Percentiles rank a stretch among this genome's conserved stretches.
Conservation (phyloP, 2,113 vertebrate genomes). For the Dicentrarchus labrax region DNA sequence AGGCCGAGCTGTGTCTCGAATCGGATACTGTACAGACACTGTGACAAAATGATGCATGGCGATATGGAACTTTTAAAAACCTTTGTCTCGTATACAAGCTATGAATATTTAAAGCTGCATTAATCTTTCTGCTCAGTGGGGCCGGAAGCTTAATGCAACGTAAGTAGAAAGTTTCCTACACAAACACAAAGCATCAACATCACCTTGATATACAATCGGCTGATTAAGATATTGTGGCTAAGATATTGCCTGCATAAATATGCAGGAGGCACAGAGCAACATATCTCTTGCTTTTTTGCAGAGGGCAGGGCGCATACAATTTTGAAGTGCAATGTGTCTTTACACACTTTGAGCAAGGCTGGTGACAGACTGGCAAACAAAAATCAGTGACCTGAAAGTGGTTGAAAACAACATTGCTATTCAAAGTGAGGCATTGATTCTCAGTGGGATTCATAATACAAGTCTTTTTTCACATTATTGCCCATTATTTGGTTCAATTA, state of each 20-base stretch:
- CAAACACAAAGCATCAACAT: not conserved
- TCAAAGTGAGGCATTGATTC: not conserved
- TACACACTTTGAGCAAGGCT: not conserved
- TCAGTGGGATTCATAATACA: not conserved
- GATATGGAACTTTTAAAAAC: slow-evolving; percentile 1
- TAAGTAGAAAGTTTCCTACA: not conserved
- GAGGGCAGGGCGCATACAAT: not conserved
- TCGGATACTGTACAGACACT: not conserved
- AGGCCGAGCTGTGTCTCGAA: too few relatives aligned
- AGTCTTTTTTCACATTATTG: not conserved
- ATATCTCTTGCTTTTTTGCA: not conserved
- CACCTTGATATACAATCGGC: not conserved
- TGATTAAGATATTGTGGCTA: not conserved
- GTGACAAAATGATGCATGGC: not conserved
- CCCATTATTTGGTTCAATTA: too few relatives aligned
- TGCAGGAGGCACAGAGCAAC: not conserved
- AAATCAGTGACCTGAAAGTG: not conserved
- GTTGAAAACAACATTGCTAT: not conserved
- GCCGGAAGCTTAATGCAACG: not conserved
- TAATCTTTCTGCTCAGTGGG: not conserved
- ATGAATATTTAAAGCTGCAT: slow-evolving; percentile 16
- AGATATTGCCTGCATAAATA: not conserved
- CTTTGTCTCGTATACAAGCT: not conserved
- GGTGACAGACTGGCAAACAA: not conserved
- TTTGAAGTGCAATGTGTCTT: not conserved